Conservation (phyloP, 1,140 invertebrate genomes). For the Ooceraea biroi region DNA sequence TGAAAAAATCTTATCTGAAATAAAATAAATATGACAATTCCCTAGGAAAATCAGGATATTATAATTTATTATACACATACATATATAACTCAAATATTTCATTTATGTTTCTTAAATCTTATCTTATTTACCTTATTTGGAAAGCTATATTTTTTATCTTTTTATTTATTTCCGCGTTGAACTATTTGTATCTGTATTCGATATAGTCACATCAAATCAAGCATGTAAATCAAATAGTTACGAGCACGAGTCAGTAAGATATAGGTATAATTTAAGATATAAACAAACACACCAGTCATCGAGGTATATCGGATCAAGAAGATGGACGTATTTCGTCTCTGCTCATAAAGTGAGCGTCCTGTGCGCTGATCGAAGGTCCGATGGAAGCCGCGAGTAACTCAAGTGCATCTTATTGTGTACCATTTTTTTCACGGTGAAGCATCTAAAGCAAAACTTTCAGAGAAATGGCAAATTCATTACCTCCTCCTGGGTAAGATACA, state of each 20-base stretch:
- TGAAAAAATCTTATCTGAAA: too few species aligned
- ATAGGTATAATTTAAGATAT: constrained; percentile 1
- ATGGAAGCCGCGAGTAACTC: constrained; percentile 2
- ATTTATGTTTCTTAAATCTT: too few species aligned
- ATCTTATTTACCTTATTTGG: too few species aligned
- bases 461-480: not conserved
- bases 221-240: not conserved
- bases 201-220: not conserved
- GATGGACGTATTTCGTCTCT: not conserved
- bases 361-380: not conserved
- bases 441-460: not conserved
- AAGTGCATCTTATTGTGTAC: not conserved
- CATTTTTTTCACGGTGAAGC: not conserved
- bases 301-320: not conserved
- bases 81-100: too few species aligned
- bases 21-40: too few species aligned
- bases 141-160: too few species aligned
- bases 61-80: too few species aligned
- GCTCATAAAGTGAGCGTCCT: constrained; percentile 13
- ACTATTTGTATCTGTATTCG: too few species aligned
- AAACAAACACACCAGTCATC: constrained; percentile 34
- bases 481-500: not conserved
- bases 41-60: too few species aligned
- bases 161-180: too few species aligned
- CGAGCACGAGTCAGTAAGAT: not conserved